A percentile compares a stretch with the other conserved stretches of the same genome.
These are phyloP conservation scores for Zhuqinia jingwanae DNA, from an alignment of 2,888 invertebrate genomes.

Conservation along the genomic window DNA sequence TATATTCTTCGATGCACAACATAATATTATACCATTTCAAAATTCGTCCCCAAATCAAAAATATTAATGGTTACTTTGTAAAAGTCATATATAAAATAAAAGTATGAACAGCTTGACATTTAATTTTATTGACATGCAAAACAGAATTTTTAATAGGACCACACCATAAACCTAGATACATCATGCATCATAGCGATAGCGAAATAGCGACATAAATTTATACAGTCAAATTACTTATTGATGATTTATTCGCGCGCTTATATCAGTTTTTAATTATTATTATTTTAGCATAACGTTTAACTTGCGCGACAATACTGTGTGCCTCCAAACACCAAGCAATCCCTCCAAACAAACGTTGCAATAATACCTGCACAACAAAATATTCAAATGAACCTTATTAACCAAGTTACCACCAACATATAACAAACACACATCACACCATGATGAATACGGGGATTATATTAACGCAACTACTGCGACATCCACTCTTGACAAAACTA, in stretches of 20 bases:
- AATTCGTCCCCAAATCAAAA: constrained; percentile 5
- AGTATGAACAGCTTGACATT: not conserved
- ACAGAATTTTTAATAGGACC: constrained; percentile 20
- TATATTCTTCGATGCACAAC: not conserved
- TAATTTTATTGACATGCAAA: constrained; percentile 35
- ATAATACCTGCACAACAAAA: too few species aligned
- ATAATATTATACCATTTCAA: not conserved
- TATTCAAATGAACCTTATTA: too few species aligned
- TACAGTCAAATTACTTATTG: not conserved
- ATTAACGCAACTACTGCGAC: constrained; percentile 9
- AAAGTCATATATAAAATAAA: not conserved
- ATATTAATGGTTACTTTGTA: not conserved
- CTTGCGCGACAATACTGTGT: too few species aligned
- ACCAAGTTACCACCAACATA: too few species aligned
- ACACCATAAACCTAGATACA: not conserved
- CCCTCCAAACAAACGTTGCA: too few species aligned
- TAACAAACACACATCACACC: too few species aligned
- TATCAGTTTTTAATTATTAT: too few species aligned
- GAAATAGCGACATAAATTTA: not conserved
- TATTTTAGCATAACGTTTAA: too few species aligned
- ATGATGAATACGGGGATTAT: too few species aligned
- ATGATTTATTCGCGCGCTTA: not conserved
- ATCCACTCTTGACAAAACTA: constrained; percentile 11
- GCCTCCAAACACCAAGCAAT: too few species aligned
- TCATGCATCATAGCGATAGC: too few species aligned